Percentiles rank a stretch among this genome's conserved stretches.
Evolutionary conservation across 2,888 invertebrate genomes (phyloP).

Genomic region (Caenorhabditis uteleia): DNA sequence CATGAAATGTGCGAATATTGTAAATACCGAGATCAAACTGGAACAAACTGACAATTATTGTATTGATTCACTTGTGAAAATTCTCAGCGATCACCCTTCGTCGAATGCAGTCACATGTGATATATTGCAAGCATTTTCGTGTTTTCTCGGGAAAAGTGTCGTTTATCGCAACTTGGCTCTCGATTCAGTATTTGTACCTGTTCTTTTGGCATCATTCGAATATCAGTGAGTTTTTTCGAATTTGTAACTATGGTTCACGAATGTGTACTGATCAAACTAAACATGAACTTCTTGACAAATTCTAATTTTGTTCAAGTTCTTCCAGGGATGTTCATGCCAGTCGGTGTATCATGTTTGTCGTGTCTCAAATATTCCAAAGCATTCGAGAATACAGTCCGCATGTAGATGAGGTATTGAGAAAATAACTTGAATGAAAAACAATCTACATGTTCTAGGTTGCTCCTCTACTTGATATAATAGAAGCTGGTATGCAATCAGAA

Average conservation of each 20-base stretch:
- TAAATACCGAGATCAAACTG: too few species aligned
- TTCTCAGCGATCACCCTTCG: conserved; percentile 7
- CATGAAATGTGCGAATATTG: too few species aligned
- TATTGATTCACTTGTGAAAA: background rate
- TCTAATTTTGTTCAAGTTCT: background rate
- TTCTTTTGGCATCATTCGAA: conserved; percentile 3
- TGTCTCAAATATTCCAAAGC: conserved; percentile 20
- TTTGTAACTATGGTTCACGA: too few species aligned
- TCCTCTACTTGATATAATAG: conserved; percentile 24
- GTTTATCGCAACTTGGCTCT: conserved; percentile 30
- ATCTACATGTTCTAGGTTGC: too few species aligned
- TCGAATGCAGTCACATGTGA: conserved; percentile 12
- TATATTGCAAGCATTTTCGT: conserved; percentile 14
- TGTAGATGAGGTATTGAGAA: conserved; percentile 26
- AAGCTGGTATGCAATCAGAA: conserved; percentile 7
- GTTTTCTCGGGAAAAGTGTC: conserved; percentile 14
- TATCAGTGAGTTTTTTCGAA: conserved; percentile 1
- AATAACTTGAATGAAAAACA: background rate
- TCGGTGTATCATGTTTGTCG: conserved; percentile 21
- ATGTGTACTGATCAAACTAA: background rate
- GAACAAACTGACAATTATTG: too few species aligned
- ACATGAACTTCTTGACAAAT: background rate
- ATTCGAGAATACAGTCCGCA: conserved; percentile 23
- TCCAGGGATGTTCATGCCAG: conserved; percentile 6
- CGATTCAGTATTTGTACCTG: conserved; percentile 26